These are phyloP conservation scores for Mico argentatus DNA, from an alignment of 2,797 vertebrate genomes.

Conservation along the genomic window DNA sequence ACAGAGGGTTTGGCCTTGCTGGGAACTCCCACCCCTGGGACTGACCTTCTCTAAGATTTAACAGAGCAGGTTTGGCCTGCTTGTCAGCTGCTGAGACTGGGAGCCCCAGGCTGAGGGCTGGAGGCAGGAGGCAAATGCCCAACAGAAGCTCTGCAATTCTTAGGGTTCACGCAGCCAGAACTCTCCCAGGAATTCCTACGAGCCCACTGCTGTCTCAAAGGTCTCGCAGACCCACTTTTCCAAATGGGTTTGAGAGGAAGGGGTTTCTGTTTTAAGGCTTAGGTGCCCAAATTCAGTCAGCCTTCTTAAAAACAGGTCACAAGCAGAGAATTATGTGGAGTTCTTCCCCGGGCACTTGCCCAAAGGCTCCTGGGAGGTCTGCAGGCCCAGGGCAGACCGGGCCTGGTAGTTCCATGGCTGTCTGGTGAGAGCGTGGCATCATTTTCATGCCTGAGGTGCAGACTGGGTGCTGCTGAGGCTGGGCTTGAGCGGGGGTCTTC, in stretches of 20 bases:
- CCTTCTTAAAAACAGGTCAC: neutral
- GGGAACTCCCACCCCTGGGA: neutral
- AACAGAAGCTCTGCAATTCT: neutral
- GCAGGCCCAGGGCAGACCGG: neutral
- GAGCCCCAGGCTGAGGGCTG: neutral
- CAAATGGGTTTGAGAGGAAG: neutral
- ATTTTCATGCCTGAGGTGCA: neutral
- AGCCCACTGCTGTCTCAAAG: neutral
- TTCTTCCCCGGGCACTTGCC: neutral
- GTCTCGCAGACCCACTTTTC: neutral
- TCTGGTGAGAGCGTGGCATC: neutral
- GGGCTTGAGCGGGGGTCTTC: neutral
- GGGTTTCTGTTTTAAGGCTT: neutral
- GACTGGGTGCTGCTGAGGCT: neutral
- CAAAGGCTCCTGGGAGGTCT: neutral
- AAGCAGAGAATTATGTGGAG: neutral
- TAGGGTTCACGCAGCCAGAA: neutral
- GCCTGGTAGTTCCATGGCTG: neutral
- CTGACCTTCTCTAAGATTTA: neutral
- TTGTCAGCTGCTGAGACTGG: neutral
- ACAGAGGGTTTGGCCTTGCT: neutral
- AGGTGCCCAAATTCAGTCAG: neutral
- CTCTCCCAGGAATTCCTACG: neutral
- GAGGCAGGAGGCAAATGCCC: neutral
- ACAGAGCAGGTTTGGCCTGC: neutral